Evolutionary conservation across 2,797 vertebrate genomes (phyloP).

Genomic region (Clarias pachynema): DNA sequence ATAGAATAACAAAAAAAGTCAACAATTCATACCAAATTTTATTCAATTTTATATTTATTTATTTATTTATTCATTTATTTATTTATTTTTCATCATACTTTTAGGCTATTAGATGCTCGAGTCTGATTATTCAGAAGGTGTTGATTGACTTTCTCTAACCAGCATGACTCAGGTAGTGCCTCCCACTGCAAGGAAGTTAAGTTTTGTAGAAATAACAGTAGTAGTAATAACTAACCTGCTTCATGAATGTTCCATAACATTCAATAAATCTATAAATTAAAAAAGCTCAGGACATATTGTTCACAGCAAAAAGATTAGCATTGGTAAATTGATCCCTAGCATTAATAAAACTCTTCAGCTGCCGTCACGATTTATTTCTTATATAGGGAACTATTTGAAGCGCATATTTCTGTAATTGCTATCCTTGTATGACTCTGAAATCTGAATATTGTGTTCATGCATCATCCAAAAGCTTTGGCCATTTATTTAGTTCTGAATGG

Average conservation of each 20-base stretch:
- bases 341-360: background rate
- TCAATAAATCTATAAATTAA: background rate
- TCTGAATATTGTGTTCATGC: background rate
- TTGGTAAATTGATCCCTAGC: background rate
- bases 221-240: background rate
- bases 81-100: background rate
- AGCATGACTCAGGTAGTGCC: background rate
- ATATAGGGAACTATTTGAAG: background rate
- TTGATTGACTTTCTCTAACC: background rate
- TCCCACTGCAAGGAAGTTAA: background rate
- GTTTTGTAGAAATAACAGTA: background rate
- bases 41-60: background rate
- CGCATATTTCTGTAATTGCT: background rate
- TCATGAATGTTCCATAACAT: background rate
- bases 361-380: background rate
- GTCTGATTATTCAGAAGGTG: background rate
- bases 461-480: background rate
- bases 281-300: background rate
- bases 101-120: background rate
- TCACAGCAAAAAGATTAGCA: background rate
- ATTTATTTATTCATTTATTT: constrained; percentile 6
- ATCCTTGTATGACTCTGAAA: background rate
- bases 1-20: too few species aligned
- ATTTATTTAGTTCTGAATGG: background rate
- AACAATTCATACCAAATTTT: background rate